Conservation (phyloP, 1,140 invertebrate genomes). For the Temnothorax nylanderi region DNA sequence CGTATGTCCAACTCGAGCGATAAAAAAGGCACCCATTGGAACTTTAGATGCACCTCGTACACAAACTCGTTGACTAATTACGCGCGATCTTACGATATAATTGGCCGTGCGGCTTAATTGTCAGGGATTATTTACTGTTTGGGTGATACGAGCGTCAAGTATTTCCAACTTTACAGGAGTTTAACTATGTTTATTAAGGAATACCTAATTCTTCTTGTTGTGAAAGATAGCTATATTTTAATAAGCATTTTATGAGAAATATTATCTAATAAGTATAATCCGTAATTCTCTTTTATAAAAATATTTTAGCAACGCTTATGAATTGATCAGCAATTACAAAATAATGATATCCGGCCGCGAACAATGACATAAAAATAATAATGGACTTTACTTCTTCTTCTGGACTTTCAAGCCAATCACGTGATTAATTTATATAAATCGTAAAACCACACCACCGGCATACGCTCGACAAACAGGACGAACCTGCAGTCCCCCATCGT, state of each 20-base stretch:
- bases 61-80: constrained; percentile 36
- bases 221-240: not conserved
- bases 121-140: not conserved
- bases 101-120: constrained; percentile 10
- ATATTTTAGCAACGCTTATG: not conserved
- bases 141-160: not conserved
- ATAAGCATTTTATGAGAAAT: not conserved
- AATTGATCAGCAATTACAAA: not conserved
- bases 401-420: not conserved
- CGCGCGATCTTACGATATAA: constrained; percentile 19
- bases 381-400: not conserved
- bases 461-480: not conserved
- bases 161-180: not conserved
- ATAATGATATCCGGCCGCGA: not conserved
- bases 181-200: not conserved
- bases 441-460: constrained; percentile 10
- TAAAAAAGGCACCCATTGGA: not conserved
- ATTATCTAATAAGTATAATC: not conserved
- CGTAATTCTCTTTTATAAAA: not conserved
- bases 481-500: constrained; percentile 11
- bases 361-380: not conserved
- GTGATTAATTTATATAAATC: constrained; percentile 30
- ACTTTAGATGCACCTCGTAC: not conserved
- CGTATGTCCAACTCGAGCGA: constrained; percentile 63
- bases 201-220: not conserved